These are phyloP conservation scores for Chelidonichthys spinosus DNA, from an alignment of 2,797 vertebrate genomes.

Conservation along the genomic window DNA sequence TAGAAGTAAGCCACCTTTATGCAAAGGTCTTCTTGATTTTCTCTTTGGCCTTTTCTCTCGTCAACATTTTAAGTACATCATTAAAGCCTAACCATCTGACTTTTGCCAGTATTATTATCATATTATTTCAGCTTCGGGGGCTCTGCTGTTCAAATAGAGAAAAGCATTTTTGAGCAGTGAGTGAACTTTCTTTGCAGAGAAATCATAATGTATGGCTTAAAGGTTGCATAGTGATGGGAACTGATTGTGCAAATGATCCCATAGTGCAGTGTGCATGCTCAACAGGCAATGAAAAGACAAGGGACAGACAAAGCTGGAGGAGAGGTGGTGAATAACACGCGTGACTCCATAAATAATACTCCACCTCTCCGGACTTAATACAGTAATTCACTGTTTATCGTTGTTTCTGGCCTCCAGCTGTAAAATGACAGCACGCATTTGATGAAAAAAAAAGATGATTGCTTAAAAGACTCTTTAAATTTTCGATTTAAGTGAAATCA, in stretches of 20 bases:
- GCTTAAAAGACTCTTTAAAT: neutral
- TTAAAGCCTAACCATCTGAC: conserved; percentile 36
- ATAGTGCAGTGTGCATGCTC: conserved; percentile 8
- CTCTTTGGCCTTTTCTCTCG: neutral
- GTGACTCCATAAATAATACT: conserved; percentile 25
- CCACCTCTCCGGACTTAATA: neutral
- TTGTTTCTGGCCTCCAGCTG: neutral
- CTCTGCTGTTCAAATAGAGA: conserved; percentile 4
- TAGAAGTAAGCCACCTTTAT: neutral
- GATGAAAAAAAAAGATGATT: neutral
- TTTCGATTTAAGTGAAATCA: conserved; percentile 3
- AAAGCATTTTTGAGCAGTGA: neutral
- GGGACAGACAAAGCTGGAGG: conserved; percentile 22
- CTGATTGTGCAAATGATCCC: conserved; percentile 23
- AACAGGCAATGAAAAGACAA: conserved; percentile 26
- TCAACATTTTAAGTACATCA: conserved; percentile 27
- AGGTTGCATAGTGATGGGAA: conserved; percentile 19
- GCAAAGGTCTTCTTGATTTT: neutral
- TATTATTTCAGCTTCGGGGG: conserved; percentile 2
- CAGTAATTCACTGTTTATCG: conserved; percentile 3
- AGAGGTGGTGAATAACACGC: conserved; percentile 29
- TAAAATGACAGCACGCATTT: neutral
- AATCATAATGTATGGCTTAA: conserved; percentile 10
- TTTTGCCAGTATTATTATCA: neutral
- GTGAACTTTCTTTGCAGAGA: neutral